Evolutionary conservation across 2,888 invertebrate species (phyloP).

Genomic region (Drosophila setosimentum): DNA sequence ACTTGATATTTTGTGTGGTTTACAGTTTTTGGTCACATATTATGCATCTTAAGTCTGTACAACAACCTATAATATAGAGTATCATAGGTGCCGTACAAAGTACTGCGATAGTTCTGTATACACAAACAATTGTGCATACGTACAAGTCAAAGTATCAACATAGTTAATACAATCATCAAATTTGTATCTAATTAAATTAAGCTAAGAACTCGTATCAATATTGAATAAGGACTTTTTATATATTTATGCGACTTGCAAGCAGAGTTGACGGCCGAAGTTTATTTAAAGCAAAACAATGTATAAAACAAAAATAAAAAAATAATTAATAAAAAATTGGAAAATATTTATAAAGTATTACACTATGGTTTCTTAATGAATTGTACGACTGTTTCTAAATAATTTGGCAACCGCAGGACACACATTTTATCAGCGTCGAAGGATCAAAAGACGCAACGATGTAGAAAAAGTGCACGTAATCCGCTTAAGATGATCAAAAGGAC

Average conservation of each 20-base stretch:
- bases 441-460: constrained; percentile 58
- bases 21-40: constrained; percentile 57
- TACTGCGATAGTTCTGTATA: constrained; percentile 63
- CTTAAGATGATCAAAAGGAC: constrained; percentile 53
- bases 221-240: constrained; percentile 54
- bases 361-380: neutral
- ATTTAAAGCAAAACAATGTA: constrained; percentile 42
- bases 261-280: constrained; percentile 24
- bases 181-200: constrained; percentile 33
- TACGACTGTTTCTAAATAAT: neutral
- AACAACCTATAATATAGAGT: constrained; percentile 43
- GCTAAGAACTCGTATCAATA: constrained; percentile 32
- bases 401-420: constrained; percentile 45
- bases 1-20: constrained; percentile 44
- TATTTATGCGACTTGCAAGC: constrained; percentile 49
- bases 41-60: constrained; percentile 33
- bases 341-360: constrained; percentile 60
- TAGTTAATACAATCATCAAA: constrained; percentile 55
- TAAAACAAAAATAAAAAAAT: constrained; percentile 22
- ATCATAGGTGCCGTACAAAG: constrained; percentile 77
- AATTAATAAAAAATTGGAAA: constrained; percentile 55
- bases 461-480: constrained; percentile 71
- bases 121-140: constrained; percentile 44
- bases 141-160: constrained; percentile 66
- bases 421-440: constrained; percentile 29